phyloP scores from a whole-genome alignment of 1,140 invertebrate genomes.

The Druon quercuslanigerum region DNA sequence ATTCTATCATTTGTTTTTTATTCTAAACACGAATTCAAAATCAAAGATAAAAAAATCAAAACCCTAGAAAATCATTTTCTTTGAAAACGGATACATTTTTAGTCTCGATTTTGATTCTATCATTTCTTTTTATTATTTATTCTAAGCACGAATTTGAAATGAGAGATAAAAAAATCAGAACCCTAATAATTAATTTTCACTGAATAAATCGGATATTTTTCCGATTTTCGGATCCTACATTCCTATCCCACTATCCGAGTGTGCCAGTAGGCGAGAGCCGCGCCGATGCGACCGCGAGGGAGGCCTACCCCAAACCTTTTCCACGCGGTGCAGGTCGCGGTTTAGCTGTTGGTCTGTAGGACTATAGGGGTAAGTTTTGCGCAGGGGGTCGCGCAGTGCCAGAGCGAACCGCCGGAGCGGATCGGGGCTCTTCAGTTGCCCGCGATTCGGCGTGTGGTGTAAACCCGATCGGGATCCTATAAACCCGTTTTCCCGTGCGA shows the following conservation, averaged over 20 bases:
- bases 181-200: not conserved
- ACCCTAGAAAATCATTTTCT: too few species aligned
- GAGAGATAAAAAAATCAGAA: not conserved
- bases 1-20: too few species aligned
- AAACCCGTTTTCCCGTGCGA: conserved; percentile 21
- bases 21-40: too few species aligned
- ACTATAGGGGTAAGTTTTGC: conserved; percentile 64
- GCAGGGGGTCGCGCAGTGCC: conserved; percentile 71
- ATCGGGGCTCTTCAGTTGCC: conserved; percentile 71
- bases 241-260: too few species aligned
- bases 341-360: conserved; percentile 38
- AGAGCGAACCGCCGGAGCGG: conserved; percentile 52
- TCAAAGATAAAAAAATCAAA: too few species aligned
- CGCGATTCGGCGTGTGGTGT: conserved; percentile 73
- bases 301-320: conserved; percentile 49
- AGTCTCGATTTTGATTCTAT: too few species aligned
- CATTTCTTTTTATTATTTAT: not conserved
- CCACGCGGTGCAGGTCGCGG: conserved; percentile 52
- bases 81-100: too few species aligned
- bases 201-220: not conserved
- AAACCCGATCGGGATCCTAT: conserved; percentile 38
- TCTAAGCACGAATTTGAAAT: not conserved
- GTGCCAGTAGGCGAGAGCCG: conserved; percentile 12
- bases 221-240: not conserved
- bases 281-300: conserved; percentile 36